phyloP scores from a whole-genome alignment of 2,113 vertebrate genomes.

The Mohoua ochrocephala region DNA sequence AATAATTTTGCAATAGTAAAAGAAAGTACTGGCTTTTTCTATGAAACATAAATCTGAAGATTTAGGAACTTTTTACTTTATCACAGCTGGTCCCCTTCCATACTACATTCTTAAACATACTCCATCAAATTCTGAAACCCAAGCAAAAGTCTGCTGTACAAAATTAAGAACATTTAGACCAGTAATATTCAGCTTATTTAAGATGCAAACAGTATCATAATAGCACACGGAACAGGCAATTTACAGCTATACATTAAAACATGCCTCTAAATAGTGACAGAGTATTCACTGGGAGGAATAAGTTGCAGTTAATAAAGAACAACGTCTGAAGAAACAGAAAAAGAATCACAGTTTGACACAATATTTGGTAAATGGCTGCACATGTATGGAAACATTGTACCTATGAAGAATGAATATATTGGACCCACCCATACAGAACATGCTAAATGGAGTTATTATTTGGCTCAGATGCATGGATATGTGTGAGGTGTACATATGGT shows the following conservation, averaged over 20 bases:
- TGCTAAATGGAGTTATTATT: not conserved
- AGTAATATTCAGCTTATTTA: constrained; percentile 38
- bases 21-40: constrained; percentile 52
- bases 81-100: not conserved
- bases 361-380: not conserved
- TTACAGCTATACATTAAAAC: constrained; percentile 57
- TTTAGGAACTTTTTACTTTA: constrained; percentile 17
- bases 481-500: not conserved
- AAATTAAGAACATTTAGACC: constrained; percentile 51
- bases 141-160: not conserved
- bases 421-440: not conserved
- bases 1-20: constrained; percentile 55
- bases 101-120: constrained; percentile 9
- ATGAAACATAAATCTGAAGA: constrained; percentile 48
- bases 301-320: constrained; percentile 14
- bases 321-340: constrained; percentile 16
- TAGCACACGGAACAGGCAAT: constrained; percentile 20
- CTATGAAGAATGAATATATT: not conserved
- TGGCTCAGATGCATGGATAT: not conserved
- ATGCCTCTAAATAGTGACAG: constrained; percentile 60
- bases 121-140: constrained; percentile 42
- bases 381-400: constrained; percentile 3
- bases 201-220: constrained; percentile 44
- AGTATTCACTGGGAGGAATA: constrained; percentile 22
- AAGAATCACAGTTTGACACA: constrained; percentile 28